These are phyloP conservation scores for Serranus cabrilla DNA, from an alignment of 2,797 vertebrate genomes.

Conservation along the genomic window DNA sequence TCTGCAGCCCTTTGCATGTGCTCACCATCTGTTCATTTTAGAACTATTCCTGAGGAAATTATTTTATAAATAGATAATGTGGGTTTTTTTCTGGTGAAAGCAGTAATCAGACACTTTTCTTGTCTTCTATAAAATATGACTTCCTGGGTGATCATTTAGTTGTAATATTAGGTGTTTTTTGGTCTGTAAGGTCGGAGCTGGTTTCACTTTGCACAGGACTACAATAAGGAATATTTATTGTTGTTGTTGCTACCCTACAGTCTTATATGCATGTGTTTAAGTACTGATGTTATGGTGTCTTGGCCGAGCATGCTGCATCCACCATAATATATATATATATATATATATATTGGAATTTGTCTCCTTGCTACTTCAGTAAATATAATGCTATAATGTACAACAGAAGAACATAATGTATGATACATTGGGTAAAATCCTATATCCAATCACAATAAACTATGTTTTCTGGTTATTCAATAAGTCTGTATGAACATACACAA, in stretches of 20 bases:
- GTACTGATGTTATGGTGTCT: no score
- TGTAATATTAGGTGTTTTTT: neutral
- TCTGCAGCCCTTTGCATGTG: conserved; percentile 12
- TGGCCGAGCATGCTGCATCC: neutral
- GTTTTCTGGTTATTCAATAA: no score
- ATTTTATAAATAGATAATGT: neutral
- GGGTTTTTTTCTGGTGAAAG: neutral
- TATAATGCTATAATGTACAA: no score
- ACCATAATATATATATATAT: no score
- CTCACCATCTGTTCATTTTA: conserved; percentile 46
- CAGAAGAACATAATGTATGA: no score
- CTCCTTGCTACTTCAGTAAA: no score
- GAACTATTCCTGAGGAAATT: neutral
- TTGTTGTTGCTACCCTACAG: neutral
- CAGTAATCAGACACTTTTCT: neutral
- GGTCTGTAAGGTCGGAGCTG: fast-evolving
- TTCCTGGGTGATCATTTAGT: neutral
- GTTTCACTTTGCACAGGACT: neutral
- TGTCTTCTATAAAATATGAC: neutral
- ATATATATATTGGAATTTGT: no score
- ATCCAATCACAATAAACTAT: no score
- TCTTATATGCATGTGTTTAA: neutral
- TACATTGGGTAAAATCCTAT: no score
- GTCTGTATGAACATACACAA: no score
- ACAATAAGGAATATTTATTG: neutral